Evolutionary conservation across 2,113 vertebrate species (phyloP).

Genomic region (Ptychochromis oligacanthus): DNA sequence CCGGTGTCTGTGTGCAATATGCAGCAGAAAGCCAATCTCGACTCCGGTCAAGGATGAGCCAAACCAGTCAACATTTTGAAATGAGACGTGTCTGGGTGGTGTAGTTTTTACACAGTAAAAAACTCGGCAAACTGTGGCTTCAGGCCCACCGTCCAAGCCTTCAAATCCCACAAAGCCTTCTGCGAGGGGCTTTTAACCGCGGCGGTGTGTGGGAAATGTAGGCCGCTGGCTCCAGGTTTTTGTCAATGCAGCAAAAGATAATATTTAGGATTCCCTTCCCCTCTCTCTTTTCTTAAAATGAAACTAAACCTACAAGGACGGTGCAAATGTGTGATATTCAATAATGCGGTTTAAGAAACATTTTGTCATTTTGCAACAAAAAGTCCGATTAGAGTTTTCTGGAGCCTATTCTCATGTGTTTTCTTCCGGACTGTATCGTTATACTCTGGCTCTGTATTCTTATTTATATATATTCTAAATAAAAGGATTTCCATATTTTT

Average conservation of each 20-base stretch:
- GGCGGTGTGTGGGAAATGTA: constrained; percentile 60
- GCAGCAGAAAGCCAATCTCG: constrained; percentile 43
- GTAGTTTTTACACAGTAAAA: constrained; percentile 58
- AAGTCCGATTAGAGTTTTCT: not conserved
- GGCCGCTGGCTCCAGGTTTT: not conserved
- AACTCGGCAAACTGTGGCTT: rapidly evolving
- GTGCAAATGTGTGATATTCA: not conserved
- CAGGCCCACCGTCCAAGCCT: not conserved
- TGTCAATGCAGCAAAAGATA: not conserved
- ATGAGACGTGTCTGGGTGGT: constrained; percentile 38
- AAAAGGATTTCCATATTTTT: not conserved
- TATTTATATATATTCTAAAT: not conserved
- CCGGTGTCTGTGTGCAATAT: constrained; percentile 45
- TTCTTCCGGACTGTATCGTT: not conserved
- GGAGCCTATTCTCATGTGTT: not conserved
- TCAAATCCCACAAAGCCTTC: constrained; percentile 66
- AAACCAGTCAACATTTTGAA: not conserved
- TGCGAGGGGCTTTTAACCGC: constrained; percentile 43
- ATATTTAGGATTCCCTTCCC: not conserved
- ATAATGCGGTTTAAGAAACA: not conserved
- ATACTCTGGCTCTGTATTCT: not conserved
- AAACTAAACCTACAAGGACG: not conserved
- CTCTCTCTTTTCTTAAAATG: not conserved
- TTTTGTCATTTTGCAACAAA: not conserved
- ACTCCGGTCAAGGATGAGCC: constrained; percentile 51